phyloP scores from a whole-genome alignment of 2,888 invertebrate species.

The Cyclophora albipunctata region DNA sequence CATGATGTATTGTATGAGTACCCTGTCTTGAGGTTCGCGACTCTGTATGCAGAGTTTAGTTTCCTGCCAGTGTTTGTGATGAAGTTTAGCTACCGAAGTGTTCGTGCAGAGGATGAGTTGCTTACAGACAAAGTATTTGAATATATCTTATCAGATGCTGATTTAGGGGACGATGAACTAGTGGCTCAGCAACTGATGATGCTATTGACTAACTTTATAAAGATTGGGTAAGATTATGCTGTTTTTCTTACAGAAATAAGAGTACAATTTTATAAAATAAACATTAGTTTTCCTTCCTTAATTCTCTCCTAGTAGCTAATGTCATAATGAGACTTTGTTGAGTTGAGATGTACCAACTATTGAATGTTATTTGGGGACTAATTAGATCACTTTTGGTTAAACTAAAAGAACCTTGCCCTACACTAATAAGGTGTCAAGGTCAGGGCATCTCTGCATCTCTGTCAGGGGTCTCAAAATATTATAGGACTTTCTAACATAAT shows the following conservation, averaged over 20 bases:
- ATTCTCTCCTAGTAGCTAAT: neutral
- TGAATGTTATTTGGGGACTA: neutral
- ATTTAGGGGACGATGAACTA: slow-evolving; percentile 19
- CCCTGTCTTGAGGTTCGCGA: slow-evolving; percentile 45
- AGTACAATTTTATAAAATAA: neutral
- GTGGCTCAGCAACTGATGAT: slow-evolving; percentile 31
- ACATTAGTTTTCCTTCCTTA: neutral
- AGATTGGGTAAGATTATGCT: slow-evolving; percentile 40
- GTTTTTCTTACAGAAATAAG: too few relatives aligned
- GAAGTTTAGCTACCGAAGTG: slow-evolving; percentile 26
- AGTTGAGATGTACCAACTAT: neutral
- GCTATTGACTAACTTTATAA: slow-evolving; percentile 51
- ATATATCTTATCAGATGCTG: slow-evolving; percentile 32
- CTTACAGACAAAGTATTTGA: slow-evolving; percentile 27
- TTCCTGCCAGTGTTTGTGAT: slow-evolving; percentile 44
- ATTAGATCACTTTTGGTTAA: neutral
- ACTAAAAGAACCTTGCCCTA: too few relatives aligned
- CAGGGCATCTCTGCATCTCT: too few relatives aligned
- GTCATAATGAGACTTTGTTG: neutral
- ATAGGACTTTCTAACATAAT: too few relatives aligned
- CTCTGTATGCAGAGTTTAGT: slow-evolving; percentile 38
- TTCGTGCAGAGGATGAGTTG: too few relatives aligned
- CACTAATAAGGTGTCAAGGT: too few relatives aligned
- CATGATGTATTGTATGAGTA: slow-evolving; percentile 50
- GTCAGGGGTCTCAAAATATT: too few relatives aligned